Evolutionary conservation across 2,113 vertebrate genomes (phyloP).

Genomic region (Aviceda subcristata): DNA sequence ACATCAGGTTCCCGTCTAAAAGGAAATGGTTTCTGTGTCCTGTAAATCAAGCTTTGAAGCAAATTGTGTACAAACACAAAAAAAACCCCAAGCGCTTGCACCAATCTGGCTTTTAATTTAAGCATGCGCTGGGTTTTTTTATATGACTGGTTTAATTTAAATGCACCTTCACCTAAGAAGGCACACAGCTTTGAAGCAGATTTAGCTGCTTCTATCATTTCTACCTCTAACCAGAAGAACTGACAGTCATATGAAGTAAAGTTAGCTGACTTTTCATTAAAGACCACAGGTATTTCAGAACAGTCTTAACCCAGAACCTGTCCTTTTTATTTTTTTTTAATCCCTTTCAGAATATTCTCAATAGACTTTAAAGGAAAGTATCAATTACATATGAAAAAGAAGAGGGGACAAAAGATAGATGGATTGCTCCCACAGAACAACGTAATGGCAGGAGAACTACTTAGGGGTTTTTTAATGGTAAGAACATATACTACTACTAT

Average conservation of each 20-base stretch:
- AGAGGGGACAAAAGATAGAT: not conserved
- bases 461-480: not conserved
- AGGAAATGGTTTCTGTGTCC: constrained; percentile 31
- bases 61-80: not conserved
- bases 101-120: not conserved
- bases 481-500: not conserved
- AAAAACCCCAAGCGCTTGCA: not conserved
- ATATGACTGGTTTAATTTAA: not conserved
- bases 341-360: not conserved
- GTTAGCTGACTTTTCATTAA: not conserved
- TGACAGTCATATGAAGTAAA: not conserved
- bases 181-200: not conserved
- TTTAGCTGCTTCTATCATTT: not conserved
- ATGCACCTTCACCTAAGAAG: not conserved
- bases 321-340: not conserved
- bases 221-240: not conserved
- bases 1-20: constrained; percentile 9
- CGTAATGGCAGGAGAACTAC: not conserved
- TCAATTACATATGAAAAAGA: not conserved
- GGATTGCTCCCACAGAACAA: not conserved
- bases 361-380: not conserved
- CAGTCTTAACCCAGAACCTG: not conserved
- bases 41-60: constrained; percentile 10
- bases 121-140: not conserved
- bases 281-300: not conserved